Percentiles rank a stretch among this genome's conserved stretches.
phyloP scores from a whole-genome alignment of 1,140 invertebrate genomes.

The Diprion similis region DNA sequence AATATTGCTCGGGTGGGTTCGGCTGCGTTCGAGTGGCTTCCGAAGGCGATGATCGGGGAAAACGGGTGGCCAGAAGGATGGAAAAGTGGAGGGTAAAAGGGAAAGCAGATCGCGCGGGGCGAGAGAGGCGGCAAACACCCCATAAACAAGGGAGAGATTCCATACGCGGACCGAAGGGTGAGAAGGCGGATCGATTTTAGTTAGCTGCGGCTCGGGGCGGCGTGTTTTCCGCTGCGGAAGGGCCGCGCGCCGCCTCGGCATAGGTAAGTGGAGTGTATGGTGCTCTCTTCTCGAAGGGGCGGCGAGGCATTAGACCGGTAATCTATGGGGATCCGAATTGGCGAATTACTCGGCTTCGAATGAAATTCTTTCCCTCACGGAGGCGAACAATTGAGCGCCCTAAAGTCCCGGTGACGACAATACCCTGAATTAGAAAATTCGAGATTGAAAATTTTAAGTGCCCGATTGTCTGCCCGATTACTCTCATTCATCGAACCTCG shows the following conservation, averaged over 20 bases:
- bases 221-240: constrained; percentile 8
- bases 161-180: constrained; percentile 25
- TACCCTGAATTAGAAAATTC: neutral
- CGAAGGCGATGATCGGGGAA: constrained; percentile 22
- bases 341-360: constrained; percentile 35
- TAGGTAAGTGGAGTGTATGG: constrained; percentile 13
- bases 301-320: constrained; percentile 25
- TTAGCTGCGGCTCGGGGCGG: constrained; percentile 18
- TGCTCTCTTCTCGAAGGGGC: neutral
- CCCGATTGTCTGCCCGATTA: neutral
- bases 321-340: constrained; percentile 38
- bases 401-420: neutral
- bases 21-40: constrained; percentile 20
- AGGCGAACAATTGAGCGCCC: constrained; percentile 14
- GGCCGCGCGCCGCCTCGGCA: neutral
- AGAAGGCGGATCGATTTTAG: constrained; percentile 20
- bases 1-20: constrained; percentile 37
- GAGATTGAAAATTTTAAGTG: constrained; percentile 4
- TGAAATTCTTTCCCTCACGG: constrained; percentile 36
- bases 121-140: constrained; percentile 42
- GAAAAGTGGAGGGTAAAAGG: neutral
- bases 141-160: constrained; percentile 50
- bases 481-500: neutral
- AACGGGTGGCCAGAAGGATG: constrained; percentile 7
- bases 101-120: constrained; percentile 10